phyloP scores from a whole-genome alignment of 2,797 vertebrate species.

The Muraenolepis orangiensis region DNA sequence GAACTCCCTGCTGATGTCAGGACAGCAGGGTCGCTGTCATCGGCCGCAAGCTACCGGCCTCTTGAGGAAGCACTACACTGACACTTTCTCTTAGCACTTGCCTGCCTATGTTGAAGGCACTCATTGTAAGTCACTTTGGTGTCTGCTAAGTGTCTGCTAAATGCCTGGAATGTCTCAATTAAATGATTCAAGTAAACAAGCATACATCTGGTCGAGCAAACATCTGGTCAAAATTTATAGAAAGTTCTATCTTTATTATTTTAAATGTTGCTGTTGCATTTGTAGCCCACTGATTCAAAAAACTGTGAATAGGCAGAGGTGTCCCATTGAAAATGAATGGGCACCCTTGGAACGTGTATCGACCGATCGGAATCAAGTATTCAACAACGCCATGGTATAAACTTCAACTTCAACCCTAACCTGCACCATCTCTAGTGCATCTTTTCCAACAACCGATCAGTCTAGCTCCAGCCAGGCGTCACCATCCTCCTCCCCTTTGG shows the following conservation, averaged over 20 bases:
- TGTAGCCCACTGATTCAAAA: neutral
- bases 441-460: neutral
- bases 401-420: neutral
- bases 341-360: neutral
- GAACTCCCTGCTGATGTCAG: too few relatives aligned
- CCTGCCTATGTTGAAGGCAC: too few relatives aligned
- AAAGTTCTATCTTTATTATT: neutral
- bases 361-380: neutral
- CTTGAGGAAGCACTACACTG: too few relatives aligned
- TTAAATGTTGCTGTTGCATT: neutral
- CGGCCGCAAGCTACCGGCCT: too few relatives aligned
- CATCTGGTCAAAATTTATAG: neutral
- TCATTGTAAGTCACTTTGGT: too few relatives aligned
- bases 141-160: too few relatives aligned
- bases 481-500: constrained; percentile 9
- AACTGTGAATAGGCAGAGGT: neutral
- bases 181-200: too few relatives aligned
- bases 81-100: too few relatives aligned
- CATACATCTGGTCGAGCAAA: neutral
- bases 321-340: neutral
- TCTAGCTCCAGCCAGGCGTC: too few relatives aligned
- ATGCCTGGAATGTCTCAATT: too few relatives aligned
- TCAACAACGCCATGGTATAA: neutral
- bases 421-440: neutral
- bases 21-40: too few relatives aligned